Evolutionary conservation across 2,888 invertebrate genomes (phyloP), one percentile per base, ranked within the genome.

Genomic region (Ornithoptera priamus): DNA sequence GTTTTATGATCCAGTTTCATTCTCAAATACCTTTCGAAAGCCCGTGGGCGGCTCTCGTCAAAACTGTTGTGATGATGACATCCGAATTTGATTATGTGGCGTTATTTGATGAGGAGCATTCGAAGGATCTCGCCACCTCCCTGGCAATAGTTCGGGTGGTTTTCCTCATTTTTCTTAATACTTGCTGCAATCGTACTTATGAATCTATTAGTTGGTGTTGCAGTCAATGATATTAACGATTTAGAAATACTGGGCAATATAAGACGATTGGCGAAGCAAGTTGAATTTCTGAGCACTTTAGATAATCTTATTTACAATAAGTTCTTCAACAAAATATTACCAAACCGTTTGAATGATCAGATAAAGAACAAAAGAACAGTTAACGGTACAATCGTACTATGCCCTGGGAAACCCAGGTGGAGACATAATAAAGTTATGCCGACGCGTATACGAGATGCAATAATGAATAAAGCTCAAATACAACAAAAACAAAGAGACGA

Each of bases 21-120:
- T 89, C 92, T 0, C 83, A 89, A 72, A 81, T 87, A 24, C 93
- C 93, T 0, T 94, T 94, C 73, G 88, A 89, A 30, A 87, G 88
- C 17, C 93, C 93, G 0, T 93, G 93, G 87, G 86, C 91, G 22
- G 90, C 94, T 0, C 77, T 94, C 1, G 89, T 94, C 22, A 94
- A 94, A 74, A 94, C 94, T 0, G 86, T 94, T 59, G 93, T 94
- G 12, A 94, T 94, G 94, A 93, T 94, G 94, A 94, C 93, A 8
- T 93, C 93, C 68, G 94, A 94, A 75, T 94, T 94, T 64, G 94
- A 94, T 73, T 94, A 94, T 75, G 83, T 75, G 12, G 86, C 89
- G 6, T 78, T 94, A 12, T 94, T 94, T 66, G 90, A 92, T 67
- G 84, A 90, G 70, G 84, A 84, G n/a, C 87, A 90, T 72, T 82